A percentile compares a stretch with the other conserved stretches of the same genome.
These are phyloP conservation scores for Protomyctophum bolini DNA, from an alignment of 2,113 vertebrate species.

Conservation along the genomic window DNA sequence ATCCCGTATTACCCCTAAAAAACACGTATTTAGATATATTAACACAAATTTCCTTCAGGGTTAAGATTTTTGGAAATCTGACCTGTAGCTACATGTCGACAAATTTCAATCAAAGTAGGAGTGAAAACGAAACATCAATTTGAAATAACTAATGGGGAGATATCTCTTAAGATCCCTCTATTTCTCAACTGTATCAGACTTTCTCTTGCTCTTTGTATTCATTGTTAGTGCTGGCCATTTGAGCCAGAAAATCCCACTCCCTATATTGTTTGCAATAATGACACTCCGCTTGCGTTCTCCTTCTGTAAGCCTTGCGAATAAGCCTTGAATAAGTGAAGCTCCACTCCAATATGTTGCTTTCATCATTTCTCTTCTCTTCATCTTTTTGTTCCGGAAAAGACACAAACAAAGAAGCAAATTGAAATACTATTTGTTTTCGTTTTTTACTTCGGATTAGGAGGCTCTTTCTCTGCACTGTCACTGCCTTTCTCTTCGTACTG, in stretches of 20 bases:
- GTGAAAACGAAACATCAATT: no score
- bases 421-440: conserved; percentile 49
- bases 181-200: neutral
- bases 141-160: neutral
- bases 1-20: no score
- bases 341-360: conserved; percentile 11
- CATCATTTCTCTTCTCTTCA: conserved; percentile 28
- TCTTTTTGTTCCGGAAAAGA: conserved; percentile 9
- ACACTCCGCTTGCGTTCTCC: conserved; percentile 22
- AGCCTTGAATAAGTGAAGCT: conserved; percentile 33
- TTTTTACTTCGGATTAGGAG: no score
- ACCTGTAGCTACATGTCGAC: no score
- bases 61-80: no score
- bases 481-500: conserved; percentile 9
- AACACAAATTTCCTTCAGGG: no score
- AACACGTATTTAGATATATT: no score
- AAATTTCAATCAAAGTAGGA: no score
- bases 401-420: no score
- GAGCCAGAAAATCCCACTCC: conserved; percentile 20
- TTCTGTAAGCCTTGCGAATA: neutral
- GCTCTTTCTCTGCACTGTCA: conserved; percentile 7
- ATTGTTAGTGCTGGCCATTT: conserved; percentile 26
- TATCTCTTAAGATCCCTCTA: neutral
- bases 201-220: conserved; percentile 16
- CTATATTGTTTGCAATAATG: conserved; percentile 6